These are phyloP conservation scores for Oophaga sylvatica DNA, from an alignment of 2,797 vertebrate genomes.

Conservation along the genomic window DNA sequence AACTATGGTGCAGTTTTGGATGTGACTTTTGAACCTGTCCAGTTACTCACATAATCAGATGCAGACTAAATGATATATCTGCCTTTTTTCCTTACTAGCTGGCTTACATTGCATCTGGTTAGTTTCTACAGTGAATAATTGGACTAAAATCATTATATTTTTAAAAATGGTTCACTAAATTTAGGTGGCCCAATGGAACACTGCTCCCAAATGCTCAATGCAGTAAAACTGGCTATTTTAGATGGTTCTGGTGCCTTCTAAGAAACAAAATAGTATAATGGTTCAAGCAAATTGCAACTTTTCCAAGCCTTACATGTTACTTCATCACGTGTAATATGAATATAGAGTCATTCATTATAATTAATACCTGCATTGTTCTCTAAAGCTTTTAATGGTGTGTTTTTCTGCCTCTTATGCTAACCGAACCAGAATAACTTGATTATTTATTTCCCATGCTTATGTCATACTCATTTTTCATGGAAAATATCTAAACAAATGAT, in stretches of 20 bases:
- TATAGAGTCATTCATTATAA: slow-evolving; percentile 17
- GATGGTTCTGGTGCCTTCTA: neutral
- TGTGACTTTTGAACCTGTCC: neutral
- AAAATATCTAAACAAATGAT: neutral
- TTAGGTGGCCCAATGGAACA: neutral
- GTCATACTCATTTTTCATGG: neutral
- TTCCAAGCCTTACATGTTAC: neutral
- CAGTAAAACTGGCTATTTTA: neutral
- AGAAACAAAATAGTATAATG: neutral
- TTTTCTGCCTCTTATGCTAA: neutral
- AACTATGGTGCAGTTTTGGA: too few species aligned
- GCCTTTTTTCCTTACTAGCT: too few species aligned
- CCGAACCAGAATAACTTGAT: neutral
- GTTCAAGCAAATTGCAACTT: neutral
- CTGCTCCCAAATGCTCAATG: neutral
- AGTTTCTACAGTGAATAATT: too few species aligned
- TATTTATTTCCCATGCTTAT: neutral
- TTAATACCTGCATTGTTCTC: slow-evolving; percentile 13
- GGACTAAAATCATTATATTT: too few species aligned
- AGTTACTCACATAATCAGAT: neutral
- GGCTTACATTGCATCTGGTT: too few species aligned
- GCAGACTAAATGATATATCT: too few species aligned
- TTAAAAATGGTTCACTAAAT: too few species aligned
- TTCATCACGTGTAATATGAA: neutral
- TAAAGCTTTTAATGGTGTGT: neutral